Evolutionary conservation across 2,888 invertebrate species (phyloP).

Genomic region (Rhyacophila evoluta): DNA sequence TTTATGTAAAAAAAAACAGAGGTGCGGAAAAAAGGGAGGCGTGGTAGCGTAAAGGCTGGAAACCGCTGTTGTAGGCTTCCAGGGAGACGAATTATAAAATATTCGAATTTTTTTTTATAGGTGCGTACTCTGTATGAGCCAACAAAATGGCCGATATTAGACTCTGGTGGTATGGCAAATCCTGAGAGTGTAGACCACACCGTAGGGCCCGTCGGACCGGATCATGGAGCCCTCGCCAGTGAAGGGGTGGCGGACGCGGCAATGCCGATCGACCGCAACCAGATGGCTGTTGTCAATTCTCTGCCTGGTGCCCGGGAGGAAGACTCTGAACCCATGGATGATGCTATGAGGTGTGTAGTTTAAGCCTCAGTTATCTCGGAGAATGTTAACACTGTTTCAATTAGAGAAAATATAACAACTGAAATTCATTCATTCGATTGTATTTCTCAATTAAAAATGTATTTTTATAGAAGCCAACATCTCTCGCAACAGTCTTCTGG

Average conservation of each 20-base stretch:
- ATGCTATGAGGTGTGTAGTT: not conserved
- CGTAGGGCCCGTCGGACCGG: not conserved
- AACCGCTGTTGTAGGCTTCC: no score
- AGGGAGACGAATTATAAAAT: not conserved
- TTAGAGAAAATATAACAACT: no score
- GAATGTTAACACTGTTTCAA: no score
- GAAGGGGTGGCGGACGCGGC: not conserved
- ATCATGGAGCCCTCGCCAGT: not conserved
- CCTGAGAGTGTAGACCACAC: not conserved
- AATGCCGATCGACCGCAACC: not conserved
- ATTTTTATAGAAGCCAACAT: not conserved
- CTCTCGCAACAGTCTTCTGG: not conserved
- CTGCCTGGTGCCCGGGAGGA: not conserved
- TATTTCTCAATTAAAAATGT: no score
- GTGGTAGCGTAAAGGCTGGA: no score
- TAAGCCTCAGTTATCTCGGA: no score
- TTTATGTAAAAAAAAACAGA: no score
- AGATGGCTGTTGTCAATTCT: not conserved
- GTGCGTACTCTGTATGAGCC: slow-evolving; percentile 88
- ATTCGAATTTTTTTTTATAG: slow-evolving; percentile 65
- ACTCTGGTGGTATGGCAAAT: slow-evolving; percentile 57
- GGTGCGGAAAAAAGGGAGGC: no score
- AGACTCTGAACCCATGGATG: not conserved
- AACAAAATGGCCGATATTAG: slow-evolving; percentile 88
- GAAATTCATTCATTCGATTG: no score